These are phyloP conservation scores for Mizuhopecten yessoensis DNA, from an alignment of 1,140 invertebrate species.

Conservation along the genomic window DNA sequence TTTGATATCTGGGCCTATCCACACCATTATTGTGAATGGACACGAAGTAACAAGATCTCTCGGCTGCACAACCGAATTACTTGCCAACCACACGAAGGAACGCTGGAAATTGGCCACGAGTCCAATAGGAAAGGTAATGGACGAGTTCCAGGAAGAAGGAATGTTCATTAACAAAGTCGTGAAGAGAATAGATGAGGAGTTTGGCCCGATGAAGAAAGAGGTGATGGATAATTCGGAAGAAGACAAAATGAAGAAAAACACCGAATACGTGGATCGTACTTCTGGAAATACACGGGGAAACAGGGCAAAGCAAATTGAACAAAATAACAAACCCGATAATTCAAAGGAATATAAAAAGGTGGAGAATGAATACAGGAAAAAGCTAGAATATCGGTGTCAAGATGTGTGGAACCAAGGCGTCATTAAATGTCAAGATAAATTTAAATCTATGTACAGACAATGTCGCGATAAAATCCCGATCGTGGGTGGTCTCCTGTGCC, in stretches of 20 bases:
- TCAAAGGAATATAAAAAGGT: constrained; percentile 24
- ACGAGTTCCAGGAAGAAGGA: constrained; percentile 57
- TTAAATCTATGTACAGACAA: constrained; percentile 62
- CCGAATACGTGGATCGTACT: constrained; percentile 49
- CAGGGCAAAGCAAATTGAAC: constrained; percentile 44
- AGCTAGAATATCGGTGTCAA: constrained; percentile 77
- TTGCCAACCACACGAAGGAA: constrained; percentile 69
- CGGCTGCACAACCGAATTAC: constrained; percentile 67
- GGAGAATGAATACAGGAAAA: constrained; percentile 61
- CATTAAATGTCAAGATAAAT: constrained; percentile 66
- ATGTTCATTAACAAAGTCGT: constrained; percentile 50
- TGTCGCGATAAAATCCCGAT: constrained; percentile 73
- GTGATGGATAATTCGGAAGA: constrained; percentile 56
- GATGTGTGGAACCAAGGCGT: constrained; percentile 74
- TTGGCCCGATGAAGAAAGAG: constrained; percentile 57
- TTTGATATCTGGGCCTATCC: constrained; percentile 67
- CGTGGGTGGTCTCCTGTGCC: constrained; percentile 76
- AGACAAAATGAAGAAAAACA: constrained; percentile 45
- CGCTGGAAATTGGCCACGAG: constrained; percentile 68
- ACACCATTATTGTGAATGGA: constrained; percentile 54
- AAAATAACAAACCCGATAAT: constrained; percentile 26
- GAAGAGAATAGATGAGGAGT: constrained; percentile 48
- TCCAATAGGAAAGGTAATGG: constrained; percentile 66
- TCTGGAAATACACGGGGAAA: constrained; percentile 49
- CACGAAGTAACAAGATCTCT: constrained; percentile 70